Evolutionary conservation across 2,797 vertebrate genomes (phyloP), one percentile per base, ranked within the genome.

Genomic region (Sebastolobus alascanus): DNA sequence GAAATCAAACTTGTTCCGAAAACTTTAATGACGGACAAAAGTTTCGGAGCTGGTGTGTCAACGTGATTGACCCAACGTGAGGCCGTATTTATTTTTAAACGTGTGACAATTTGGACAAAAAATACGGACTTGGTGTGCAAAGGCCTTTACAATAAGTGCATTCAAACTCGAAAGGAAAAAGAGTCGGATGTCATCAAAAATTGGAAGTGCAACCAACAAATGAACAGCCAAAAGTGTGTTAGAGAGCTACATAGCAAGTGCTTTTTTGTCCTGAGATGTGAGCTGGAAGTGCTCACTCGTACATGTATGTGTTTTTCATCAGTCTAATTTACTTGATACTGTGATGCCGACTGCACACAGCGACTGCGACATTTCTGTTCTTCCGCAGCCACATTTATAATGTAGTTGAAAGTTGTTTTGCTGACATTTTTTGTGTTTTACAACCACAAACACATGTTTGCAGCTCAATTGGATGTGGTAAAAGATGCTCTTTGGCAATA

Each of bases 21-120:
- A 50, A 0, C 16, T 20, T 50, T 50, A 20, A 50, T 50, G 46
- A 50, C 7, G 1, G 46, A 50, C 46, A 50, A 20, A 50, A 16
- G 46, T 50, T 50, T 50, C 0, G 1, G 18, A 50, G 46, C 46
- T 50, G 18, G 46, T 50, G 46, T 4, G 18, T 50, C 46, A 4
- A 50, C 18, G 18, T 20, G 46, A 50, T 20, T 8, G 46, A 50
- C 46, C 18, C 46, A 50, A 20, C 7, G 18, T 20, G 46, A 50
- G 18, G 18, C 20, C 0, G 7, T 50, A 50, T 50, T 50, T 50
- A 8, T 50, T 50, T 50, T 50, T 50, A 50, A 20, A 50, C 7
- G 46, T 0, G 46, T 0, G 18, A 16, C 16, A 50, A 8, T 50
- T 50, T 0, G 0, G 43, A 20, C 43, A 50, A 50, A 50, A 50